Evolutionary conservation across 1,140 invertebrate genomes (phyloP).

Genomic region (Teleopsis dalmanni): DNA sequence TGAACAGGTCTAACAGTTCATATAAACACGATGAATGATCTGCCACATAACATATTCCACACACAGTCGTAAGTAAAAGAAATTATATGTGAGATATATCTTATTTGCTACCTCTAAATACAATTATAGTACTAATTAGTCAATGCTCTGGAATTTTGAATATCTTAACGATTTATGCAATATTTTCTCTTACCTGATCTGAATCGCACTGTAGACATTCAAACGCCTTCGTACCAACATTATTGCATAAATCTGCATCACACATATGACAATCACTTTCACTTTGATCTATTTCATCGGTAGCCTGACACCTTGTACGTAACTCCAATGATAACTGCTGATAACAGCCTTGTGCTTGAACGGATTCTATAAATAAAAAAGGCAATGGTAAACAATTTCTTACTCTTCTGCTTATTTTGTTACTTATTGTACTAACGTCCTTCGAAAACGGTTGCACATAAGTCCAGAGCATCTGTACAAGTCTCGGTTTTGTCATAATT

Average conservation of each 20-base stretch:
- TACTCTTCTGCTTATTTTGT: neutral
- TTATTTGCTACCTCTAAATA: no score
- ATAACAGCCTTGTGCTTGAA: conserved; percentile 29
- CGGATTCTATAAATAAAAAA: conserved; percentile 3
- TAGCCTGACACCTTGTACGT: conserved; percentile 12
- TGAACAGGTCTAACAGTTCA: no score
- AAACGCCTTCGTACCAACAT: conserved; percentile 8
- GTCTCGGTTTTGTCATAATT: conserved; percentile 20
- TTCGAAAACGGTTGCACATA: conserved; percentile 29
- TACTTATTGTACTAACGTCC: conserved; percentile 10
- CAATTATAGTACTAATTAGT: no score
- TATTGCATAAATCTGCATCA: conserved; percentile 25
- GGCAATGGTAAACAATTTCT: no score
- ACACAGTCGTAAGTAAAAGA: no score
- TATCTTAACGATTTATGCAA: no score
- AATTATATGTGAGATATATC: no score
- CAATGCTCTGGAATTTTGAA: no score
- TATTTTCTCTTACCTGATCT: conserved; percentile 1
- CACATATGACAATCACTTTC: conserved; percentile 22
- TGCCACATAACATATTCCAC: no score
- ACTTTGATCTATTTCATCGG: neutral
- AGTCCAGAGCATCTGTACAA: conserved; percentile 24
- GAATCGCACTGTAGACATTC: conserved; percentile 29
- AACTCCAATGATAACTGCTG: conserved; percentile 12
- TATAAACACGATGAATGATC: no score